These are phyloP conservation scores for Arctopsyche grandis DNA, from an alignment of 1,140 invertebrate genomes.

Conservation along the genomic window DNA sequence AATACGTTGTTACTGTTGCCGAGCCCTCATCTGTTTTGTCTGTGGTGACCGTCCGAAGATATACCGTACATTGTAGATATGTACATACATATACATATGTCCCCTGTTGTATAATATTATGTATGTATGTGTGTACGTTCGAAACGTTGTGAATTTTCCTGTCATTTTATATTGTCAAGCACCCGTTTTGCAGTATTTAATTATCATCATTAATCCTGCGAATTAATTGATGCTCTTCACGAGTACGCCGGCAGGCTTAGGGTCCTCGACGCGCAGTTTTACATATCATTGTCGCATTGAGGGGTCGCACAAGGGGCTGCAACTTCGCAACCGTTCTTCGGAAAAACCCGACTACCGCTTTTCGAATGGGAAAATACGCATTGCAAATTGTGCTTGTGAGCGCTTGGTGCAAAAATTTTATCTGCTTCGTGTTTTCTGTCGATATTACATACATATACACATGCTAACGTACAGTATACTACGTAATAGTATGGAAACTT, in stretches of 20 bases:
- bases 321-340: conserved; percentile 26
- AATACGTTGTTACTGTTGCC: conserved; percentile 12
- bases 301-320: conserved; percentile 19
- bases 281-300: conserved; percentile 42
- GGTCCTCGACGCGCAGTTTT: conserved; percentile 37
- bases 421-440: too few relatives aligned
- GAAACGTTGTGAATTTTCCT: too few relatives aligned
- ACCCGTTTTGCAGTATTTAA: conserved; percentile 35
- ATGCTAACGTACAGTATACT: too few relatives aligned
- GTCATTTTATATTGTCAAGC: neutral
- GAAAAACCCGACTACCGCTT: neutral
- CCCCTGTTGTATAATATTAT: too few relatives aligned
- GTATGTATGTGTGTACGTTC: too few relatives aligned
- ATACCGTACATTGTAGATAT: neutral
- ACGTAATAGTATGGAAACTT: too few relatives aligned
- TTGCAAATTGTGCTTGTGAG: too few relatives aligned
- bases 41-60: neutral
- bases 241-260: neutral
- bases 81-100: too few relatives aligned
- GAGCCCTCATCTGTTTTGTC: neutral
- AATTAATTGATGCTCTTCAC: conserved; percentile 40
- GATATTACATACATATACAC: too few relatives aligned
- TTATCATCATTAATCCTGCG: conserved; percentile 40
- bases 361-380: too few relatives aligned
- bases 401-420: too few relatives aligned